Conservation (phyloP, 2,113 vertebrate genomes). For the Ascaphus truei region DNA sequence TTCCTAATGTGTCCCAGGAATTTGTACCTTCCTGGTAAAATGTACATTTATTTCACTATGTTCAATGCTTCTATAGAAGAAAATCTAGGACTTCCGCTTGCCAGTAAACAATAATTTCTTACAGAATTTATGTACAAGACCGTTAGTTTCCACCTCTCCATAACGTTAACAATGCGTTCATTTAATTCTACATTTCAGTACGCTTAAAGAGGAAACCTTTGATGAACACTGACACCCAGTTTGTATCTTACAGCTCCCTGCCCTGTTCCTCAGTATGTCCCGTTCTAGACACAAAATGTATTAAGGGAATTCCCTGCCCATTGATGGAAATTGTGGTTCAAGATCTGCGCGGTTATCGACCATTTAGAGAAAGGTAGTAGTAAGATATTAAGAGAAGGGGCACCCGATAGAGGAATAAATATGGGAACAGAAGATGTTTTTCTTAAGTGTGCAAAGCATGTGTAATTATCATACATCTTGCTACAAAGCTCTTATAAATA, state of each 20-base stretch:
- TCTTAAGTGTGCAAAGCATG: background rate
- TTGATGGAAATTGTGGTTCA: background rate
- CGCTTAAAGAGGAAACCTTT: too few species aligned
- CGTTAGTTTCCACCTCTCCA: too few species aligned
- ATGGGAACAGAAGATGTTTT: background rate
- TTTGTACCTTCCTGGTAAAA: too few species aligned
- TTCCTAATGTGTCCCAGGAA: too few species aligned
- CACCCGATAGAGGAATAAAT: background rate
- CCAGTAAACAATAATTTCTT: too few species aligned
- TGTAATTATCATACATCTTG: conserved; percentile 18
- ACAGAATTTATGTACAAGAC: too few species aligned
- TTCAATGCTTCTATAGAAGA: too few species aligned
- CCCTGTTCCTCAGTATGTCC: background rate
- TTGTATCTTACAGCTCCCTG: background rate
- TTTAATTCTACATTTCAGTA: too few species aligned
- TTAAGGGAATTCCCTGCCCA: background rate
- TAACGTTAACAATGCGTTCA: too few species aligned
- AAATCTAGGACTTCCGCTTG: too few species aligned
- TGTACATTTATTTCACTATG: too few species aligned
- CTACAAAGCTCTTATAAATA: conserved; percentile 19
- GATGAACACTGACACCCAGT: too few species aligned
- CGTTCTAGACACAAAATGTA: background rate
- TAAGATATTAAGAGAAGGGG: background rate
- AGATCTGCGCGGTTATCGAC: background rate
- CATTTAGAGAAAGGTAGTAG: background rate